These are phyloP conservation scores for Drosophila pallidifrons DNA, from an alignment of 1,140 invertebrate species.

Conservation along the genomic window DNA sequence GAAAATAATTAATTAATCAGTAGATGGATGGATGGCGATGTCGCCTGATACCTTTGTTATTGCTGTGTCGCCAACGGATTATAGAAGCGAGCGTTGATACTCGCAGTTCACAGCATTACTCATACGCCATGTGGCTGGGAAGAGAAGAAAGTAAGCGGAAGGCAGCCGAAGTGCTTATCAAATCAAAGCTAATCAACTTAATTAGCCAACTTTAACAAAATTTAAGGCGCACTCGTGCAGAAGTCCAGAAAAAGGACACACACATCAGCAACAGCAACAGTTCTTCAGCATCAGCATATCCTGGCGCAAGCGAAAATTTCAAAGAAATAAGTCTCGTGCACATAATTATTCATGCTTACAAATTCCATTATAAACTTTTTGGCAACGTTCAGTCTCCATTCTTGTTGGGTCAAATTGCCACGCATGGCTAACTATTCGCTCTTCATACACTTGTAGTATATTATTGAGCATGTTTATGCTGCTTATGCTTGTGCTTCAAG, in stretches of 20 bases:
- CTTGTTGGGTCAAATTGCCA: conserved; percentile 33
- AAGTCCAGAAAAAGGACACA: conserved; percentile 36
- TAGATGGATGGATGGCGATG: conserved; percentile 1
- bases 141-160: background rate
- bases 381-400: conserved; percentile 26
- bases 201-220: conserved; percentile 61
- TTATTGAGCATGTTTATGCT: conserved; percentile 8
- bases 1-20: conserved; percentile 29
- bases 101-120: background rate
- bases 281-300: background rate
- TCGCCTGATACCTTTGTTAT: conserved; percentile 19
- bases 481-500: conserved; percentile 9
- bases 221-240: conserved; percentile 66
- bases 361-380: conserved; percentile 77
- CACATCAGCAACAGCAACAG: conserved; percentile 7
- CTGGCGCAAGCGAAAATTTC: background rate
- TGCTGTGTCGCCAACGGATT: background rate
- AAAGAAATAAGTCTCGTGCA: conserved; percentile 41
- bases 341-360: conserved; percentile 78
- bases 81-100: conserved; percentile 11
- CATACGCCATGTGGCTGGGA: conserved; percentile 18
- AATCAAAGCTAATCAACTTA: conserved; percentile 74
- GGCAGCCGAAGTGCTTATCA: conserved; percentile 47
- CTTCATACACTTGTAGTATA: background rate
- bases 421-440: background rate